These are phyloP conservation scores for Colostygia pectinataria DNA, from an alignment of 2,888 invertebrate species.

Conservation along the genomic window DNA sequence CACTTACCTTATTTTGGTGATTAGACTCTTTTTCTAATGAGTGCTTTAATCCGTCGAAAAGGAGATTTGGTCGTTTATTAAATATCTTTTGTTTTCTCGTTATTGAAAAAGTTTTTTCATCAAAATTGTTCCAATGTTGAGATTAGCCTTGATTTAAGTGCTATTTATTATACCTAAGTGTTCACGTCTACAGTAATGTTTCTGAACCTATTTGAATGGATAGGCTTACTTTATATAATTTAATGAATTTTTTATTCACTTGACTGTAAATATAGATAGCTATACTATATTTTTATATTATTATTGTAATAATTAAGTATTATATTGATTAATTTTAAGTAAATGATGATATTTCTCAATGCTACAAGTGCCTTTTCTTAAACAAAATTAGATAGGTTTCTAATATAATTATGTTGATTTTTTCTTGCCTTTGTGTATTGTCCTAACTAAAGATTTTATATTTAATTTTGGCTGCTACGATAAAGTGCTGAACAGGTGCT, in stretches of 20 bases:
- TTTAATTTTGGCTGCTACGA: not conserved
- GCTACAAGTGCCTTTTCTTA: constrained; percentile 54
- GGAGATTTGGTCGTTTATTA: not conserved
- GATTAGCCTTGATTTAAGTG: constrained; percentile 43
- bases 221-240: constrained; percentile 48
- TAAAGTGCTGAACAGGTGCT: too few species aligned
- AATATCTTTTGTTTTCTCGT: constrained; percentile 25
- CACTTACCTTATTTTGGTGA: constrained; percentile 45
- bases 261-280: constrained; percentile 75
- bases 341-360: constrained; percentile 64
- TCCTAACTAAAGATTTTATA: not conserved
- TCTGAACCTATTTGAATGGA: constrained; percentile 43
- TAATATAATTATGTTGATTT: not conserved
- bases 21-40: constrained; percentile 44
- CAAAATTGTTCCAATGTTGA: constrained; percentile 38
- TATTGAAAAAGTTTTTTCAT: constrained; percentile 43
- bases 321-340: constrained; percentile 57
- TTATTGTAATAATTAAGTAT: constrained; percentile 64
- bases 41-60: constrained; percentile 12
- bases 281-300: constrained; percentile 81
- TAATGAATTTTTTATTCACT: constrained; percentile 61
- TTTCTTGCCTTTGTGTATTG: constrained; percentile 5
- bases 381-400: constrained; percentile 11
- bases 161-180: constrained; percentile 48
- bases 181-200: constrained; percentile 52